Evolutionary conservation across 2,888 invertebrate species (phyloP), one percentile per base, ranked within the genome.

Genomic region (Apantesis nais): DNA sequence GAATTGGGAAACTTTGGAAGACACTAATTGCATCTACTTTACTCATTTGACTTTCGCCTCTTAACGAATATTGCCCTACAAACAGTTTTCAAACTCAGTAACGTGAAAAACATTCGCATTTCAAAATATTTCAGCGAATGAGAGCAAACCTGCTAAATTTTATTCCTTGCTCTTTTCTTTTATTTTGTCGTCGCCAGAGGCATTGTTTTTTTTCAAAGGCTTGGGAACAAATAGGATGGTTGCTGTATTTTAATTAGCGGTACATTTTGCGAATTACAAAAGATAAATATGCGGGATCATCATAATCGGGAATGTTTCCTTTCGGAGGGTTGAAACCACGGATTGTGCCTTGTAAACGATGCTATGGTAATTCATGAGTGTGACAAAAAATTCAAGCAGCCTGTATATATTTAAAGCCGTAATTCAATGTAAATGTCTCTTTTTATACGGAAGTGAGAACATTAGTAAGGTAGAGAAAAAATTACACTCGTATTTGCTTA

Each of bases 1-100:
- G 67, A 62, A 19, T 61, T 31, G 34, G 19, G 19, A 73, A 80
- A 78, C 79, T 80, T 74, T 48, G 68, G 68, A 67, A 75, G 76
- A 80, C 78, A 82, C 81, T 85, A 84, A 85, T 85, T 82, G 81
- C 81, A 78, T 79, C 77, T 77, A 29, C 76, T 75, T 81, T 75
- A 77, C 75, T 79, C 79, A 83, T 73, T 82, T 76, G 52, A 75
- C 82, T 74, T 74, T 79, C 68, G 72, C 72, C 71, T 78, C 79
- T 77, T 74, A 80, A 78, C 76, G 71, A 81, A 83, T 77, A 82
- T 81, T 80, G 67, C 79, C 83, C 64, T 82, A 78, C 73, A 78
- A 82, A 69, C 66, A 75, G 71, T 80, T 79, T 68, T 71, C 71
- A 66, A 82, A 82, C 77, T 76, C 65, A 74, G 79, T 82, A 77